A percentile compares a stretch with the other conserved stretches of the same genome.
Conservation (phyloP, 2,797 vertebrate genomes). For the Hafferia zeledoni region DNA sequence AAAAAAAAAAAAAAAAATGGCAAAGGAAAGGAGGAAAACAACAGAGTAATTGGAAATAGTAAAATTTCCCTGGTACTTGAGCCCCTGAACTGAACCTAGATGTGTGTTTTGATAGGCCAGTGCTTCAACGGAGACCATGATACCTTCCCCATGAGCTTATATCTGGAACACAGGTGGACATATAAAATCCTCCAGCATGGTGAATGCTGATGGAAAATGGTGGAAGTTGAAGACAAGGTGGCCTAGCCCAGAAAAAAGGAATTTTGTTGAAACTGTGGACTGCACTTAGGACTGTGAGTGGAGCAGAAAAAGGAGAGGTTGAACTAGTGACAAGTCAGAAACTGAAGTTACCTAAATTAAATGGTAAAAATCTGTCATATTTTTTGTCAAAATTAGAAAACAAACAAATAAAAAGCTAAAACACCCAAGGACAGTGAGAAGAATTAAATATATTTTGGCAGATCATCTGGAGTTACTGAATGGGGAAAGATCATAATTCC, state of each 20-base stretch:
- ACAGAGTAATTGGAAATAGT: not conserved
- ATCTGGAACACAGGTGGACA: not conserved
- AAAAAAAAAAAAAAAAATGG: not conserved
- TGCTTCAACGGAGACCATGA: not conserved
- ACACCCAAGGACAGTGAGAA: not conserved
- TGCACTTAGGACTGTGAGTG: not conserved
- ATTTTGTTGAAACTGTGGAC: not conserved
- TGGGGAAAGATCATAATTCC: fast-evolving
- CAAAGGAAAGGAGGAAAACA: not conserved
- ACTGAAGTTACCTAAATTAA: not conserved
- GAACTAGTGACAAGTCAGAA: not conserved
- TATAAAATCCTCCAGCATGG: not conserved
- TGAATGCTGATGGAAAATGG: not conserved
- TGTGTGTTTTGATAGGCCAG: not conserved
- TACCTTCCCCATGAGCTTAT: not conserved
- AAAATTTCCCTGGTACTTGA: not conserved
- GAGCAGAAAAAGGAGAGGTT: not conserved
- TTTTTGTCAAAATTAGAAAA: not conserved
- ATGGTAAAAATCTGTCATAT: not conserved
- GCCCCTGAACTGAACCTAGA: not conserved
- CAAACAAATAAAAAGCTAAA: not conserved
- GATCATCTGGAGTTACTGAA: not conserved
- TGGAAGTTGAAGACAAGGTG: not conserved
- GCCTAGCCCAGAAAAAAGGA: not conserved
- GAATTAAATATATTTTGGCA: not conserved